These are phyloP conservation scores for Cepaea nemoralis DNA, from an alignment of 1,140 invertebrate genomes.

Conservation along the genomic window DNA sequence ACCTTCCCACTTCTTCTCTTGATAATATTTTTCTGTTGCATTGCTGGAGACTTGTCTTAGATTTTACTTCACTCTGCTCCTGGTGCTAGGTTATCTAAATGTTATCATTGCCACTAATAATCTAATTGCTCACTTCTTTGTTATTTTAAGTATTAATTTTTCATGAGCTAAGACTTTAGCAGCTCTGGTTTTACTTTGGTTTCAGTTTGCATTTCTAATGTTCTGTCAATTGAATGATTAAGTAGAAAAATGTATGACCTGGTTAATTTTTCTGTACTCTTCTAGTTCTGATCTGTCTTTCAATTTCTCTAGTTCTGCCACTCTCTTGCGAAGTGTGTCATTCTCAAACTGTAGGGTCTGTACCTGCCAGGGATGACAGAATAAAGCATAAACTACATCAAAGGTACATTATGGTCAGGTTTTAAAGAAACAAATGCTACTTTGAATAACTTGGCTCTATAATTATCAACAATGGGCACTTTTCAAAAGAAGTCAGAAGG, in stretches of 20 bases:
- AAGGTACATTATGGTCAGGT: too few species aligned
- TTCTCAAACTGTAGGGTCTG: slow-evolving; percentile 82
- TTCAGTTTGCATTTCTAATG: neutral
- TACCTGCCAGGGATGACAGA: slow-evolving; percentile 72
- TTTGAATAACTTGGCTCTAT: too few species aligned
- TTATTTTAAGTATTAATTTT: neutral
- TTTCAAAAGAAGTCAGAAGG: too few species aligned
- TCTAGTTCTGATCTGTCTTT: slow-evolving; percentile 65
- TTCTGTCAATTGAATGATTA: neutral
- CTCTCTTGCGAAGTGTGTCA: slow-evolving; percentile 78
- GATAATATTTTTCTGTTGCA: too few species aligned
- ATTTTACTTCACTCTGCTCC: too few species aligned
- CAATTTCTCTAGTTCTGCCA: slow-evolving; percentile 69
- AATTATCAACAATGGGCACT: too few species aligned
- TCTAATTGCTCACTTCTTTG: neutral
- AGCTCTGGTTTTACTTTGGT: neutral
- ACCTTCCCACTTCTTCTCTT: too few species aligned
- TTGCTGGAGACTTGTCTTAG: too few species aligned
- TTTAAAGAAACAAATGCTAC: too few species aligned
- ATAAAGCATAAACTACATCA: too few species aligned
- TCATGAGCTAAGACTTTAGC: neutral
- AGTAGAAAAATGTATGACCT: slow-evolving; percentile 46
- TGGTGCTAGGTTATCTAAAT: too few species aligned
- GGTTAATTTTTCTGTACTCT: slow-evolving; percentile 56
- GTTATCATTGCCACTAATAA: neutral